These are phyloP conservation scores for Lasioglossum baleicum DNA, from an alignment of 1,140 invertebrate genomes.

Conservation along the genomic window DNA sequence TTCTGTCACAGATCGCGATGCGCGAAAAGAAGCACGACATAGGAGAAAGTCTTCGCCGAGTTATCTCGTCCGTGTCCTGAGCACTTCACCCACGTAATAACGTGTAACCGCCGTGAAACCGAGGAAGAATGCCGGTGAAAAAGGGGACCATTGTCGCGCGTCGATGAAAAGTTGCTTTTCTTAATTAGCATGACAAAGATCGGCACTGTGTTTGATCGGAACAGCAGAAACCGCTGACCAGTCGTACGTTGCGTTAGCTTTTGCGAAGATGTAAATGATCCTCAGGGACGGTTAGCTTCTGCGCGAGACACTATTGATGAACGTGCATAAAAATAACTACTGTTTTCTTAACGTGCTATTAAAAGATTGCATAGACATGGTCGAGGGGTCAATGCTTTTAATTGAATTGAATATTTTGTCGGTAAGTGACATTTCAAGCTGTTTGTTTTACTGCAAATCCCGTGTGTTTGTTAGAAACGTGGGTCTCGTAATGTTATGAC, in stretches of 20 bases:
- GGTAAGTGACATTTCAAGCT: no score
- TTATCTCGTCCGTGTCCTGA: neutral
- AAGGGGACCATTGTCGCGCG: neutral
- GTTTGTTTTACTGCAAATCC: no score
- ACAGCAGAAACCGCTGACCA: neutral
- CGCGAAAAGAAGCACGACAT: slow-evolving; percentile 21
- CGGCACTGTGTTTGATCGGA: slow-evolving; percentile 5
- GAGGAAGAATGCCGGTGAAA: neutral
- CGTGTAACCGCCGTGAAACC: neutral
- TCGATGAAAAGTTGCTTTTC: no score
- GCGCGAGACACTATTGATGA: neutral
- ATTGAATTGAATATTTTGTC: neutral
- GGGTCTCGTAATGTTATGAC: no score
- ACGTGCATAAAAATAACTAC: neutral
- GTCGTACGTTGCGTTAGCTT: neutral
- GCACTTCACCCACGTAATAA: slow-evolving; percentile 16
- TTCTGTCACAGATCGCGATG: slow-evolving; percentile 11
- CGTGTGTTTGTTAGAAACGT: no score
- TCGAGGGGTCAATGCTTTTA: neutral
- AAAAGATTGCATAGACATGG: no score
- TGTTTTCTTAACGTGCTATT: neutral
- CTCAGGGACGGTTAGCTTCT: neutral
- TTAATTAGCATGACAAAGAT: slow-evolving; percentile 45
- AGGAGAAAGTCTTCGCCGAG: slow-evolving; percentile 24
- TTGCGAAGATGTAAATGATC: slow-evolving; percentile 19